Evolutionary conservation across 2,797 vertebrate genomes (phyloP), one percentile per base, ranked within the genome.

Genomic region (Malacoctenus gilli): DNA sequence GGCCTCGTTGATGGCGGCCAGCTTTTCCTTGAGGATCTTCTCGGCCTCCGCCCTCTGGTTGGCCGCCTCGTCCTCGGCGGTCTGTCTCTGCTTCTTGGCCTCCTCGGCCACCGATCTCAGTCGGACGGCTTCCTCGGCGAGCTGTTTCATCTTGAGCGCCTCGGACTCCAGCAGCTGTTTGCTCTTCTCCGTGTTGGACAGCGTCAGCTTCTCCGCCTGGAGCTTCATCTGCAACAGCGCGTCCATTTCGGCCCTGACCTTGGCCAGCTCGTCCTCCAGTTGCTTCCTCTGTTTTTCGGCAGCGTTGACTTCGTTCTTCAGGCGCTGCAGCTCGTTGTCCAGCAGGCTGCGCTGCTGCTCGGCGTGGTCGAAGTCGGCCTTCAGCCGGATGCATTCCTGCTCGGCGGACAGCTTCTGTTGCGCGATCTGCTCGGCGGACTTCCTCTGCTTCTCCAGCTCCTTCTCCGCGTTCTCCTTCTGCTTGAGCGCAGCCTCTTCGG

Each of bases 121-220:
- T 35, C 93, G 92, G 0, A 93, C 78, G 0, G 96, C 97, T 79
- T 99, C 97, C 39, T 97, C 97, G 0, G 96, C 96, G 18, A 98
- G 89, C 41, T 94, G 95, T 25, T 93, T 95, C 91, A 99, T 94
- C 16, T 95, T 95, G 53, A 69, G 22, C 0, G 89, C 97, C 70
- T 99, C 97, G 0, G 91, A 90, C 72, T 99, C 97, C 5, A 98
- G 91, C 1, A 94, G 89, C 79, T 98, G 95, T 73, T 97, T 97
- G 65, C 95, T 97, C 86, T 95, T 97, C 70, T 99, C 95, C 0
- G 93, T 94, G 59, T 69, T 93, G 0, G 93, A 94, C 68, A 93
- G 92, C 0, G 95, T 95, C 54, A 94, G 92, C 79, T 95, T 91
- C 82, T 98, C 96, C 0, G 95, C 89, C 56, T 90, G 86, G 0